These are phyloP conservation scores for Apis florea DNA, from an alignment of 1,140 invertebrate genomes.

Conservation along the genomic window DNA sequence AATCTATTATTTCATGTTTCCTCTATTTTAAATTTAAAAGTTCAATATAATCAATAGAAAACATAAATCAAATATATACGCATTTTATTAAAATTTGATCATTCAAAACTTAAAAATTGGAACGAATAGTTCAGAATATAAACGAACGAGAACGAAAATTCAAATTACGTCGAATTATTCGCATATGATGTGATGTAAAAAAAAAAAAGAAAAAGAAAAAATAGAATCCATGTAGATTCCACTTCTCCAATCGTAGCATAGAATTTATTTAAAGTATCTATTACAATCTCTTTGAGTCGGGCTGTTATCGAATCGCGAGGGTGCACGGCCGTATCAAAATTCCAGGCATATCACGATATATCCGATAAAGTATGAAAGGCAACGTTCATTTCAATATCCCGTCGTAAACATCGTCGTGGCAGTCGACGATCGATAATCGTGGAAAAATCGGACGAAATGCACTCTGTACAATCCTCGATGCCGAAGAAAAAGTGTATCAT, in stretches of 20 bases:
- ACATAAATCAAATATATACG: too few species aligned
- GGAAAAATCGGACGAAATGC: constrained; percentile 14
- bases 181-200: too few species aligned
- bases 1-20: too few species aligned
- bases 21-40: too few species aligned
- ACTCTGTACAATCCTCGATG: neutral
- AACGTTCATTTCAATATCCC: constrained; percentile 30
- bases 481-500: neutral
- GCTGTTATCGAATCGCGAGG: constrained; percentile 9
- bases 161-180: too few species aligned
- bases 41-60: too few species aligned
- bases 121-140: too few species aligned
- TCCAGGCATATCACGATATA: constrained; percentile 4
- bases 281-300: neutral
- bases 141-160: too few species aligned
- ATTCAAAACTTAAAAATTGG: too few species aligned
- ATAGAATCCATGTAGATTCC: too few species aligned
- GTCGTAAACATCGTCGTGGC: constrained; percentile 29
- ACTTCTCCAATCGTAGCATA: neutral
- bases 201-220: too few species aligned
- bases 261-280: constrained; percentile 18
- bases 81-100: too few species aligned
- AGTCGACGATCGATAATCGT: constrained; percentile 6
- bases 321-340: constrained; percentile 14
- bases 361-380: constrained; percentile 21